Conservation (phyloP, 2,113 vertebrate species). For the Festucalex cinctus region DNA sequence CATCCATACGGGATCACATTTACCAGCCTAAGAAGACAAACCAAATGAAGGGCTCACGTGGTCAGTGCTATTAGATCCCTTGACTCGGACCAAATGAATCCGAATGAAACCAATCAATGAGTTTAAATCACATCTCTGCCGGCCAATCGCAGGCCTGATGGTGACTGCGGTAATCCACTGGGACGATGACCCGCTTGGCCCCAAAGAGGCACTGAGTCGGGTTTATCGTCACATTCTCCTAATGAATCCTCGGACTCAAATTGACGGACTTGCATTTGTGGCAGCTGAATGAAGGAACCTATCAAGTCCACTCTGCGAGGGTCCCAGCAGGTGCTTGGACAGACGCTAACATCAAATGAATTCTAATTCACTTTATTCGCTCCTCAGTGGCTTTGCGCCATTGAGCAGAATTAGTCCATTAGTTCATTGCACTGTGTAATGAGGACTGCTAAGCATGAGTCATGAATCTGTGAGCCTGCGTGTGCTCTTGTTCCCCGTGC, state of each 20-base stretch:
- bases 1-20: slow-evolving; percentile 9
- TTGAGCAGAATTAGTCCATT: slow-evolving; percentile 45
- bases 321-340: slow-evolving; percentile 14
- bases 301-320: not conserved
- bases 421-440: slow-evolving; percentile 42
- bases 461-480: slow-evolving; percentile 34
- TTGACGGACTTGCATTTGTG: slow-evolving; percentile 8
- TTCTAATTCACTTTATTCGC: slow-evolving; percentile 35
- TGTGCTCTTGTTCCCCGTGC: slow-evolving; percentile 35
- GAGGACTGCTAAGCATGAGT: slow-evolving; percentile 47
- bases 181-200: slow-evolving; percentile 40
- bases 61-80: not conserved
- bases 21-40: not conserved
- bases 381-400: slow-evolving; percentile 40
- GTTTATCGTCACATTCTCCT: slow-evolving; percentile 52
- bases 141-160: slow-evolving; percentile 35
- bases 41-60: not conserved
- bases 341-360: slow-evolving; percentile 20
- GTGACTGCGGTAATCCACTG: slow-evolving; percentile 52
- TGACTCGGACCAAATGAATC: slow-evolving; percentile 10
- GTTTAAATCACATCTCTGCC: slow-evolving; percentile 15
- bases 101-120: slow-evolving; percentile 3
- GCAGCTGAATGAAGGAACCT: slow-evolving; percentile 1
- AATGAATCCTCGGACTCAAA: slow-evolving; percentile 31
- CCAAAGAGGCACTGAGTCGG: slow-evolving; percentile 48